These are phyloP conservation scores for Diabrotica undecimpunctata DNA, from an alignment of 1,140 invertebrate species.

Conservation along the genomic window DNA sequence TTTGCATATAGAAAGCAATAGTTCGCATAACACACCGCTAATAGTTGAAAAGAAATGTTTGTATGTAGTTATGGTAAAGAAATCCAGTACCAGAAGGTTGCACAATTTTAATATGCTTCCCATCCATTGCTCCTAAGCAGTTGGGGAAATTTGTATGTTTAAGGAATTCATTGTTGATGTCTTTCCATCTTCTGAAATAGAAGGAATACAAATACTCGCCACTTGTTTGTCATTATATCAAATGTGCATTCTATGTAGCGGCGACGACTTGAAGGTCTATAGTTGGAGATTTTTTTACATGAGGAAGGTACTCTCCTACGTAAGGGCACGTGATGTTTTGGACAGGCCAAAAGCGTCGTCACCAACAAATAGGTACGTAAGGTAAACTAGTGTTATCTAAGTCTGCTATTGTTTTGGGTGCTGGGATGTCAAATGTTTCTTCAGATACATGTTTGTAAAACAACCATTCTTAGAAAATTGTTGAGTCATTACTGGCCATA, in stretches of 20 bases:
- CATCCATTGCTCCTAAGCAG: neutral
- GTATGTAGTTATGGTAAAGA: neutral
- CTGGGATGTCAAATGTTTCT: neutral
- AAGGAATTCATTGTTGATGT: too few relatives aligned
- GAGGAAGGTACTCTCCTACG: slow-evolving; percentile 36
- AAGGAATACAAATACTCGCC: slow-evolving; percentile 20
- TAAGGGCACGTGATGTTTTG: slow-evolving; percentile 45
- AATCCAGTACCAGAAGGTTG: neutral
- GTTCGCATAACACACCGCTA: neutral
- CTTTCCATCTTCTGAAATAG: too few relatives aligned
- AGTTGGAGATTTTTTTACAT: slow-evolving; percentile 48
- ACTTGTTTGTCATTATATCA: slow-evolving; percentile 41
- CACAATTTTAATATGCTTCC: neutral
- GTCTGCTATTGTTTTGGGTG: neutral
- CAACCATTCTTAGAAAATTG: neutral
- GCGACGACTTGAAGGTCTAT: slow-evolving; percentile 43
- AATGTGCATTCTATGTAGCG: slow-evolving; percentile 48
- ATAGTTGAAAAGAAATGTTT: too few relatives aligned
- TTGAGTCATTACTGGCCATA: neutral
- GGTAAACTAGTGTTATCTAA: slow-evolving; percentile 6
- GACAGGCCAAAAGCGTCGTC: too few relatives aligned
- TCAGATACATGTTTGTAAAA: neutral
- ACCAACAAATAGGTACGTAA: slow-evolving; percentile 16
- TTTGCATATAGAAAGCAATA: neutral
- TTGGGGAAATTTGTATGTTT: too few relatives aligned